Base-by-base conservation (phyloP, 2,113 vertebrate genomes). In the Irena cyanogastra region DNA sequence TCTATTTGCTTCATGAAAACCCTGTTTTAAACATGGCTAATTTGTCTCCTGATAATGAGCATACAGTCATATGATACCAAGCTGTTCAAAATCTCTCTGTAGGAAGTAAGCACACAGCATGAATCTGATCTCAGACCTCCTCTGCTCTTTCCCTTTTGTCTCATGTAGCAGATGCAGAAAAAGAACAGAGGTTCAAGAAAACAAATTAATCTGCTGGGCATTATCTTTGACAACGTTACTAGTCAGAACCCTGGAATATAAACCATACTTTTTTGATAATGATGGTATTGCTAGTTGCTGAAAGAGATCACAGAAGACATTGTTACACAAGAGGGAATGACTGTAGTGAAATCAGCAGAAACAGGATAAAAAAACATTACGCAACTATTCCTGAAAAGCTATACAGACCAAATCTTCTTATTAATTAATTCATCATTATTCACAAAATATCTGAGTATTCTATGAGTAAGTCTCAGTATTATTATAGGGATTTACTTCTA, bases 21-120 rank as follows among this genome's bases (percentile, higher is more conserved):
- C 10, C 45, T 68, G 12, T 11, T 74, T 92, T 66, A 70, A 70
- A 83, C 9, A 59, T 23, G 22, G 52, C 68, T 89, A 75, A 64
- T 96, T 84, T 78, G 18, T 59, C 69, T 95, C 61, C 89, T 89
- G 84, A 91, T 91, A 92, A 89, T 81, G 76, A 95, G 59, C 83
- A 94, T 44, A 79, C 8, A 86, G 83, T 86, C 35, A 45, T 47
- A 76, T 50, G 60, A 82, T 42, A 68, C 13, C 28, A 77, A 61
- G 52, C 56, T 78, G 44, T 90, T 87, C 65, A 84, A 89, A 87
- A 91, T 45, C 42, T 71, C 91, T 77, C 80, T 1, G 3, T 41
- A 87, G 72, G 80, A 95, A 92, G 77, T n/a, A 92, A 89, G 60
- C 33, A 91, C 76, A 68, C 80, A 94, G 86, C 80, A 75, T 59